Conservation (phyloP, 2,888 invertebrate genomes). For the Ceraclea dissimilis region DNA sequence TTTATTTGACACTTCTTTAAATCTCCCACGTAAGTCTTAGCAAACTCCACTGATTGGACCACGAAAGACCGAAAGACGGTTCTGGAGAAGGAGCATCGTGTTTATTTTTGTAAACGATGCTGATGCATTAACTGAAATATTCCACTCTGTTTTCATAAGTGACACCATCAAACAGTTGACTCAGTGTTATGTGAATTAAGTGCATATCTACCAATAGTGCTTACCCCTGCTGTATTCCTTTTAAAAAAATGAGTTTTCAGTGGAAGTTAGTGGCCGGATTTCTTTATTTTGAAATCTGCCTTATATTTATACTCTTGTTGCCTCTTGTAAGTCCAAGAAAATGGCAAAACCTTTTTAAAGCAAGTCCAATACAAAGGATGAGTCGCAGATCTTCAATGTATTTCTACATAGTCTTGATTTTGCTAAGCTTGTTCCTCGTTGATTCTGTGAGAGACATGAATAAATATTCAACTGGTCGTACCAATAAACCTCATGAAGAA, state of each 20-base stretch:
- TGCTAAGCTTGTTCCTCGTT: constrained; percentile 57
- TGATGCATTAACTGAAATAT: too few species aligned
- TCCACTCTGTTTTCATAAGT: too few species aligned
- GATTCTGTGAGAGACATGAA: constrained; percentile 67
- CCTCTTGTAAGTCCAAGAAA: constrained; percentile 64
- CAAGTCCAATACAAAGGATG: constrained; percentile 56
- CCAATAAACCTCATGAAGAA: constrained; percentile 32
- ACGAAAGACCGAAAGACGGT: background rate
- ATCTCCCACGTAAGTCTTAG: background rate
- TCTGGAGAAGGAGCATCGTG: background rate
- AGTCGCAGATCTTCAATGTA: constrained; percentile 58
- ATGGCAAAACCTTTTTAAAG: constrained; percentile 72
- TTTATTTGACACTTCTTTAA: too few species aligned
- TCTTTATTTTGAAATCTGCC: constrained; percentile 60
- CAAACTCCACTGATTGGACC: background rate
- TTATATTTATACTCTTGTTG: constrained; percentile 57
- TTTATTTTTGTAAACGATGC: background rate
- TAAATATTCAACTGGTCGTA: constrained; percentile 48
- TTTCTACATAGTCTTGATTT: constrained; percentile 52
- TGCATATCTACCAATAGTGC: too few species aligned
- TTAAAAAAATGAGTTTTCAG: constrained; percentile 64
- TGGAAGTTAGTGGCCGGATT: constrained; percentile 71
- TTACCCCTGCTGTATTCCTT: too few species aligned
- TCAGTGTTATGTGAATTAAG: too few species aligned
- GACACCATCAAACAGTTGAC: too few species aligned